Conservation (phyloP, 2,888 invertebrate species). For the Chaetoderma sp. region DNA sequence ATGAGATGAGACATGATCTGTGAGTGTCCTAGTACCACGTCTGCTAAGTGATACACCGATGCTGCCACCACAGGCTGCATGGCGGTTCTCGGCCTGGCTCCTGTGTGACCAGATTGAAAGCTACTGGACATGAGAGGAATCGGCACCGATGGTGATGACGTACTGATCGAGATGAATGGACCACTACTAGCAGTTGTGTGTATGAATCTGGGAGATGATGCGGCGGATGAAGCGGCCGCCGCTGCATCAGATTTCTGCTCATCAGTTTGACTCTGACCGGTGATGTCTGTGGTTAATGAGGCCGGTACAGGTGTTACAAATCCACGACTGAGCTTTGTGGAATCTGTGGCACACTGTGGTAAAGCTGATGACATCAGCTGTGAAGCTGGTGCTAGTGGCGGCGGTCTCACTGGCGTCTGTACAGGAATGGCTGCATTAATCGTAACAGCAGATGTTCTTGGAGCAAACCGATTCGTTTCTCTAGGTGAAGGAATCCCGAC, state of each 20-base stretch:
- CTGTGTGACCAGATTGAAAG: not conserved
- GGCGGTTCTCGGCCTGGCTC: too few species aligned
- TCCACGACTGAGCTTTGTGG: slow-evolving; percentile 52
- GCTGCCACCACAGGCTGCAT: too few species aligned
- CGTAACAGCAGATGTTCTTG: slow-evolving; percentile 2
- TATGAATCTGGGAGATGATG: too few species aligned
- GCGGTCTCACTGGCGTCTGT: slow-evolving; percentile 24
- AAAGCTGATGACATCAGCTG: slow-evolving; percentile 20
- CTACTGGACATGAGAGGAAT: too few species aligned
- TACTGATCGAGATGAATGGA: not conserved
- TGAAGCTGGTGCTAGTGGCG: slow-evolving; percentile 23
- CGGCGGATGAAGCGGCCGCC: not conserved
- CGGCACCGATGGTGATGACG: not conserved
- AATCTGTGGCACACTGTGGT: slow-evolving; percentile 52
- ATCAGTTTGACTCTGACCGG: slow-evolving; percentile 78
- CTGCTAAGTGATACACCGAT: slow-evolving; percentile 50
- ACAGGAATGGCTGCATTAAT: slow-evolving; percentile 4
- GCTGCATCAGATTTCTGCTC: slow-evolving; percentile 74
- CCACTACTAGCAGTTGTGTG: not conserved
- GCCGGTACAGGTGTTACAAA: slow-evolving; percentile 46
- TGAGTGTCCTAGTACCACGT: slow-evolving; percentile 61
- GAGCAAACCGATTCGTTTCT: slow-evolving; percentile 13
- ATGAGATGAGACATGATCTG: slow-evolving; percentile 87
- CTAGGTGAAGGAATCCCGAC: slow-evolving; percentile 41
- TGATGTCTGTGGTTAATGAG: slow-evolving; percentile 50